Base-by-base conservation (phyloP, 1,140 invertebrate genomes). In the Mycetomoellerius zeteki region DNA sequence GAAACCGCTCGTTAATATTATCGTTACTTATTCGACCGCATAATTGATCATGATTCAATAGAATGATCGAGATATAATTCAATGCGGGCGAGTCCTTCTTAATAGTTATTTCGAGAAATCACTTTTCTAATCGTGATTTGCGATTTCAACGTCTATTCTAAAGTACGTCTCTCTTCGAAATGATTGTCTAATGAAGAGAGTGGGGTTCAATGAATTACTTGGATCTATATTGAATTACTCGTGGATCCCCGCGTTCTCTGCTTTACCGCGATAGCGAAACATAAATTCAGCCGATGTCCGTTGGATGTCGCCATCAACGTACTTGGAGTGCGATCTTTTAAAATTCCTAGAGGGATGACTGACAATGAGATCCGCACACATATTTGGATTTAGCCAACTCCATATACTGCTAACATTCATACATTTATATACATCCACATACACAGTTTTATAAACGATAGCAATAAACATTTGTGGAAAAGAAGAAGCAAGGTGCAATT, bases 221-320 rank as follows among this genome's bases (percentile, higher is more conserved):
- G 19, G 3, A 33, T 37, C n/a, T 69, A 24, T 16, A 27, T 47
- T 19, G 65, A 24, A 69, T 69, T 24, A 37, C n/a, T 77, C 8
- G 24, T 19, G 16, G 16, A 54, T 37, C 54, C 27, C 19, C 64
- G 24, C 24, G 33, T 58, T n/a, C 19, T 56, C 56, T 58, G 21
- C 24, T 37, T 86, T 78, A 76, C 71, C 88, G 19, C 33, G 52
- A 21, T 37, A 50, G 47, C 27, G 33, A 33, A 19, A 4, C 30
- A 50, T 24, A 30, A 62, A 85, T 67, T 90, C 86, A 2, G 8
- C 50, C 75, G 67, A 60, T 64, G 69, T 12, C 86, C 69, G 88
- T 54, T 54, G 89, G 89, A 90, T 90, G 89, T 90, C 89, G 89
- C 89, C 65, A 33, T 85, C 47, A 52, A 76, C 67, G 14, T 75